Evolutionary conservation across 2,797 vertebrate species (phyloP), one percentile per base, ranked within the genome.

Genomic region (Nyctibius grandis): DNA sequence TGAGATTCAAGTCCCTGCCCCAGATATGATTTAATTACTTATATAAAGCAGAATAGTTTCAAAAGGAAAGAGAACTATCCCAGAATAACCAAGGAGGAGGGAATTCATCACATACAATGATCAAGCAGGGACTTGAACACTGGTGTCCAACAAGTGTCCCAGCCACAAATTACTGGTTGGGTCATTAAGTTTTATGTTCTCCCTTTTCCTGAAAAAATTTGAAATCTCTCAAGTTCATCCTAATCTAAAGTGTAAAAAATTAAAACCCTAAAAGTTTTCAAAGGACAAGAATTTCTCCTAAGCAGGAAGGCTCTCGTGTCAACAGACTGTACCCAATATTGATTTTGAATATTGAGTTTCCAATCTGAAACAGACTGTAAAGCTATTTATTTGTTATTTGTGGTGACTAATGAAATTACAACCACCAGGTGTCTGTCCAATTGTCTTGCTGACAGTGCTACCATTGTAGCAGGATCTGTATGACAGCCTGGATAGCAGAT

Each of bases 21-120:
- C 83, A 96, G 91, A 94, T 95, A 93, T 5, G 2, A 81, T 60
- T 86, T 91, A 95, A 95, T 91, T 95, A 91, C 86, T 87, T 95
- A 56, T 7, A 63, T 82, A 95, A 94, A 91, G 42, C n/a, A 76
- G 28, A 91, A 78, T 5, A 54, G 14, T 85, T 95, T 88, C 76
- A 60, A 65, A 86, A 93, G 20, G 38, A 94, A 91, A 91, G 36
- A 94, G 75, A 90, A 91, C 7, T 11, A 54, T 31, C 44, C 67
- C 50, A 91, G 60, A 91, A 90, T 47, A 94, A 91, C 42, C 7
- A 85, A 77, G 54, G 8, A 94, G 29, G 22, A 77, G 2, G 18
- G 50, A 94, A 86, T 81, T 93, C 26, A 80, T 67, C 44, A 36
- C 19, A 38, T 29, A 38, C 8, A 86, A 9, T 40, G 34, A 81